phyloP scores from a whole-genome alignment of 2,888 invertebrate genomes.

The Thera obeliscata region DNA sequence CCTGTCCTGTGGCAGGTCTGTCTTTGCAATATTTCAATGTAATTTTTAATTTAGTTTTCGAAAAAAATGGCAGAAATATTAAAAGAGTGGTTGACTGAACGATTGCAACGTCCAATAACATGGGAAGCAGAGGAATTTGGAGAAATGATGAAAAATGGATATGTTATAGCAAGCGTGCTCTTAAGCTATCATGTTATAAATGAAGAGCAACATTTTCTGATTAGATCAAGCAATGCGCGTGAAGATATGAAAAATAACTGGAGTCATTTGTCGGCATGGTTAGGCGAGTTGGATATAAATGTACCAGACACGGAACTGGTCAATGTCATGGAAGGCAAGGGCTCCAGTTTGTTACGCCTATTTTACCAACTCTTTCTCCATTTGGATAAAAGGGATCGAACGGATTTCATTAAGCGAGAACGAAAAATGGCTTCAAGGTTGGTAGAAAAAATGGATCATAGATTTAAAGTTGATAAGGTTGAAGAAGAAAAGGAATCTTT shows the following conservation, averaged over 20 bases:
- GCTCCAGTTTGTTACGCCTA: slow-evolving; percentile 80
- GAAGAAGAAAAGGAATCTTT: slow-evolving; percentile 61
- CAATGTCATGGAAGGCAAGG: slow-evolving; percentile 78
- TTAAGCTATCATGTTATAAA: slow-evolving; percentile 85
- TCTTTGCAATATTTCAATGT: neutral
- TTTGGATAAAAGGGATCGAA: slow-evolving; percentile 83
- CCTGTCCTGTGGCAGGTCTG: neutral
- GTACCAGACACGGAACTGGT: slow-evolving; percentile 72
- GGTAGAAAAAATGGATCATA: slow-evolving; percentile 67
- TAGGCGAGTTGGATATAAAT: slow-evolving; percentile 76
- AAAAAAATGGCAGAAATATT: slow-evolving; percentile 83
- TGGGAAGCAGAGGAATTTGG: slow-evolving; percentile 83
- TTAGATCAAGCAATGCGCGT: slow-evolving; percentile 66
- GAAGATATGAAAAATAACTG: slow-evolving; percentile 81
- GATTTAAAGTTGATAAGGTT: slow-evolving; percentile 68
- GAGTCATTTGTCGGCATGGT: slow-evolving; percentile 79
- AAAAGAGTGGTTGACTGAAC: slow-evolving; percentile 84
- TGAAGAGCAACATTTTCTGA: slow-evolving; percentile 78
- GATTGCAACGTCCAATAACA: slow-evolving; percentile 81
- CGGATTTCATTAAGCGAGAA: slow-evolving; percentile 81
- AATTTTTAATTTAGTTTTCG: neutral
- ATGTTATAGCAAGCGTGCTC: slow-evolving; percentile 82
- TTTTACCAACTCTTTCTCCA: slow-evolving; percentile 86
- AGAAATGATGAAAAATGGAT: slow-evolving; percentile 83
- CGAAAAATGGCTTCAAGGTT: slow-evolving; percentile 70